A percentile compares a stretch with the other conserved stretches of the same genome.
Conservation (phyloP, 92 coral and sea anemone genomes). For the Paragorgia papillata region DNA sequence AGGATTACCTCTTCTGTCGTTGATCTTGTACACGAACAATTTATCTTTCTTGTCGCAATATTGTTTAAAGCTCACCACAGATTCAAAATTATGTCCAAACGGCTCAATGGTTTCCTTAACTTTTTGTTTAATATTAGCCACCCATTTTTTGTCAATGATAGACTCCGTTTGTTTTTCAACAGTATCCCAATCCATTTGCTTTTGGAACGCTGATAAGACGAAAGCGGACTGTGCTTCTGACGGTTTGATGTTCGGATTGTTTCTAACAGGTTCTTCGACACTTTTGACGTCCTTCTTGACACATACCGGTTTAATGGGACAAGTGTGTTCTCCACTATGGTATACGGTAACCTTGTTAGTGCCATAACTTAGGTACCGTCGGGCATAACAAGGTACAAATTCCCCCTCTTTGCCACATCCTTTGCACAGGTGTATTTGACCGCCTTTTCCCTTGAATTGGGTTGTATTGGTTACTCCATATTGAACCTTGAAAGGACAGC, state of each 20-base stretch:
- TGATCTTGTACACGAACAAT: constrained; percentile 43
- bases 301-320: constrained; percentile 27
- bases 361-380: constrained; percentile 22
- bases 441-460: constrained; percentile 13
- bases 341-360: constrained; percentile 8
- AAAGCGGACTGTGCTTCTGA: constrained; percentile 56
- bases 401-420: constrained; percentile 13
- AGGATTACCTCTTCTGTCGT: constrained; percentile 63
- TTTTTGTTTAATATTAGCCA: constrained; percentile 55
- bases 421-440: constrained; percentile 47
- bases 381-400: constrained; percentile 21
- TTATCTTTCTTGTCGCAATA: constrained; percentile 59
- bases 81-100: constrained; percentile 59
- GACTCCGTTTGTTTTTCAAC: constrained; percentile 53
- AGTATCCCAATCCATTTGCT: constrained; percentile 43
- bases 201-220: constrained; percentile 45
- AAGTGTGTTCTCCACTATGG: constrained; percentile 57
- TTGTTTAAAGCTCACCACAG: constrained; percentile 54
- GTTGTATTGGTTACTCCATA: constrained; percentile 39
- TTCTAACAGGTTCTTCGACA: constrained; percentile 34
- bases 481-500: constrained; percentile 38
- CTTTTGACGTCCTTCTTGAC: constrained; percentile 30
- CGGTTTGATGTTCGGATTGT: constrained; percentile 63
- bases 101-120: constrained; percentile 56
- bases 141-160: constrained; percentile 48